Evolutionary conservation across 2,797 vertebrate genomes (phyloP), one percentile per base, ranked within the genome.

Genomic region (Chelonia mydas): DNA sequence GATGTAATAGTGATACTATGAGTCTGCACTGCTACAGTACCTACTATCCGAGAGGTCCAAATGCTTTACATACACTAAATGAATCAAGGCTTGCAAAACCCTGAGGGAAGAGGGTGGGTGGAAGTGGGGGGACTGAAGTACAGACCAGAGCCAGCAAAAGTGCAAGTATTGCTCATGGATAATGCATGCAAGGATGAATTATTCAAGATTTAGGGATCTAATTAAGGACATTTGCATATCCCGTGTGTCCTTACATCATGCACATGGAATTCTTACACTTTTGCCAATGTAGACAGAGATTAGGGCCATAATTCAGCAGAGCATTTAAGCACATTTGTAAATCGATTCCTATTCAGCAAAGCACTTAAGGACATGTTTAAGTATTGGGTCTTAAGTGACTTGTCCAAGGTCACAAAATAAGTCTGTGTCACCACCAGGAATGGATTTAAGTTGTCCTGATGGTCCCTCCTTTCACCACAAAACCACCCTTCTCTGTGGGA

Each of bases 181-280:
- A 23, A 41, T 1, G 49, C 53, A 94, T 87, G 80, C 80, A 78
- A 51, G 79, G 31, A 90, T 84, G 83, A 83, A 28, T 94, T 65
- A 74, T 31, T 87, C 90, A 78, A 45, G 79, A 53, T 72, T 92
- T 84, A 13, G n/a, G 27, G 0, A 19, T 86, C 81, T 92, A 76
- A 80, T 90, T 85, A 95, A 92, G 83, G 88, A 92, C 83, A 59
- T 80, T 96, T 16, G 85, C 93, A 90, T 79, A 92, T 90, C 61
- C 59, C 10, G 2, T 33, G 31, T 89, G 85, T 92, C 77, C 95
- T 89, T 86, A 84, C 80, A 45, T 84, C 84, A 51, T 57, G 53
- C 87, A 90, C 88, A 88, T 90, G 93, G 74, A 86, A 78, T 90
- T 87, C 45, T 7, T 59, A 41, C 6, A 57, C 65, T 77, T 81